These are phyloP conservation scores for Psittacula cyanocephala DNA, from an alignment of 2,113 vertebrate genomes.

Conservation along the genomic window DNA sequence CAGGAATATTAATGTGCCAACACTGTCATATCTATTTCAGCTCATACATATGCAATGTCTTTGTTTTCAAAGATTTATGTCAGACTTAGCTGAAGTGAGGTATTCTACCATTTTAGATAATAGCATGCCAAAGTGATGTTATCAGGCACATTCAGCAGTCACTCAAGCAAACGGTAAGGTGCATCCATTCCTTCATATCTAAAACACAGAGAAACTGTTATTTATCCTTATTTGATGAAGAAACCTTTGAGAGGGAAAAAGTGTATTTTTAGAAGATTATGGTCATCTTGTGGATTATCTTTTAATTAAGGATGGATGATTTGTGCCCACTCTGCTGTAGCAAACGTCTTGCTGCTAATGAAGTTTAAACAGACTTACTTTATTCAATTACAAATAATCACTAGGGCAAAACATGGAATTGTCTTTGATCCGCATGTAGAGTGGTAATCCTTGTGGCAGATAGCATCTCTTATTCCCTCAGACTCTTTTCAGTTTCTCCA, in stretches of 20 bases:
- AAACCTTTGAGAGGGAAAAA: constrained; percentile 81
- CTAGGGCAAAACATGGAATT: constrained; percentile 90
- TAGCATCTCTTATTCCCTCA: constrained; percentile 87
- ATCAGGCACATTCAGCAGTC: constrained; percentile 86
- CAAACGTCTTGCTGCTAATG: constrained; percentile 96
- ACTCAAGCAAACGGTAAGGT: constrained; percentile 71
- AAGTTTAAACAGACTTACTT: constrained; percentile 99
- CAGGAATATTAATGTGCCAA: constrained; percentile 99
- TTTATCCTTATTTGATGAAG: constrained; percentile 83
- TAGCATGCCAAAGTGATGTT: constrained; percentile 99
- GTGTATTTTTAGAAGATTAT: constrained; percentile 95
- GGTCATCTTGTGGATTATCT: constrained; percentile 97
- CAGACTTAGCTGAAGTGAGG: constrained; percentile 98
- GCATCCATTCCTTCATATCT: constrained; percentile 59
- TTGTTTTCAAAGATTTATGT: constrained; percentile 99
- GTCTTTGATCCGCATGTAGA: constrained; percentile 94
- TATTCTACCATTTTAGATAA: constrained; percentile 99
- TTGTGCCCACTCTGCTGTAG: constrained; percentile 96
- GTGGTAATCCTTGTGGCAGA: constrained; percentile 94
- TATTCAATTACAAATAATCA: constrained; percentile 99
- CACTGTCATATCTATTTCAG: constrained; percentile 99
- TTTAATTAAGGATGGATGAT: constrained; percentile 99
- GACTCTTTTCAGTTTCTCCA: constrained; percentile 86
- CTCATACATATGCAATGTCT: constrained; percentile 99
- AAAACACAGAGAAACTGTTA: constrained; percentile 72